Conservation (phyloP, 2,888 invertebrate genomes). For the Hemaris fuciformis region DNA sequence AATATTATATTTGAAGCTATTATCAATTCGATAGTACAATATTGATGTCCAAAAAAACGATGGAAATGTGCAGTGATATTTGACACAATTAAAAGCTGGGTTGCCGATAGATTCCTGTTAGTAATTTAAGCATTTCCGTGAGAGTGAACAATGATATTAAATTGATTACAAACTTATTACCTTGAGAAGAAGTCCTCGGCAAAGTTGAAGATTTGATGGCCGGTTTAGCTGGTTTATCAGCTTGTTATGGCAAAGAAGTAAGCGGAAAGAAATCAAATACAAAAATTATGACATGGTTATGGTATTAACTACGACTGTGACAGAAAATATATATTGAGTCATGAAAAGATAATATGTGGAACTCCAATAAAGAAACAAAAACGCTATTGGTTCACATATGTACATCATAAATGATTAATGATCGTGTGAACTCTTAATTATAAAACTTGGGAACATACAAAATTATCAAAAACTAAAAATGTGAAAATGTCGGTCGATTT, state of each 20-base stretch:
- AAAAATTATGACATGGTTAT: constrained; percentile 72
- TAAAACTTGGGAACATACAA: neutral
- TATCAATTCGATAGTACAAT: neutral
- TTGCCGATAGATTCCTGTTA: neutral
- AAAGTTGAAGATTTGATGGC: constrained; percentile 98
- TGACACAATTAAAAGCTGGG: neutral
- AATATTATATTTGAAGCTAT: neutral
- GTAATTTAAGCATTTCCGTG: neutral
- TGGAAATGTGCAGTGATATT: neutral
- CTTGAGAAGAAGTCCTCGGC: constrained; percentile 96
- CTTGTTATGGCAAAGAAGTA: constrained; percentile 84
- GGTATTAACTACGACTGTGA: constrained; percentile 68
- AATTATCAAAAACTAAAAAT: no score
- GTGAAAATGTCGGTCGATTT: no score
- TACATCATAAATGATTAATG: neutral
- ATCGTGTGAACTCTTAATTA: neutral
- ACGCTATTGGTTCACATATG: neutral
- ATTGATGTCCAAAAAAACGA: neutral
- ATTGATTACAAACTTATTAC: constrained; percentile 82
- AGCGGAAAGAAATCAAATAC: constrained; percentile 80
- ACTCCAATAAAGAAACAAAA: neutral
- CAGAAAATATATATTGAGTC: constrained; percentile 12
- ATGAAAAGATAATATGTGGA: neutral
- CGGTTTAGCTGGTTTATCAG: constrained; percentile 97
- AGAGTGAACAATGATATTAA: constrained; percentile 24